Conservation (phyloP, 2,888 invertebrate genomes). For the Drosophila pegasa region DNA sequence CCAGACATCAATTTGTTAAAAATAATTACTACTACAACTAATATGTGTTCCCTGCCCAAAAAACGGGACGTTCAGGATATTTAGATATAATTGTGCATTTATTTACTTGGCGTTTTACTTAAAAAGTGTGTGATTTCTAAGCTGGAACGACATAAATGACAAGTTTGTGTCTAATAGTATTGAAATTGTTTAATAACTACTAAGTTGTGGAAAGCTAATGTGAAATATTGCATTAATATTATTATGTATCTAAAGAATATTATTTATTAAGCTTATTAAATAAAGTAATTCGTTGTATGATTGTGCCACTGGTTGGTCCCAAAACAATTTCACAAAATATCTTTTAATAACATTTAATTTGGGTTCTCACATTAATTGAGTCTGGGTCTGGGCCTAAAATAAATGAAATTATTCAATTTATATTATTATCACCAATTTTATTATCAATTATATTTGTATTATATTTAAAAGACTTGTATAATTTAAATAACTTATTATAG, state of each 20-base stretch:
- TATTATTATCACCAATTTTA: constrained; percentile 11
- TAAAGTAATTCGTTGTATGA: constrained; percentile 35
- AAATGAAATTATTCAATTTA: constrained; percentile 1
- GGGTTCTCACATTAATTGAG: background rate
- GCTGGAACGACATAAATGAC: background rate
- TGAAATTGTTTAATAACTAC: background rate
- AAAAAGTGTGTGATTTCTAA: background rate
- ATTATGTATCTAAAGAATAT: constrained; percentile 1
- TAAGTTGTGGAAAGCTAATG: background rate
- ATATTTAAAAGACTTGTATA: background rate
- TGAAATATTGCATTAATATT: background rate
- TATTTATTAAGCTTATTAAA: constrained; percentile 9
- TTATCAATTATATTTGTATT: background rate
- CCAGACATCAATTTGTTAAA: too few species aligned
- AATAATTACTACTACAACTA: too few species aligned
- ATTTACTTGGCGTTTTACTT: constrained; percentile 4
- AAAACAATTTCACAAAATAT: constrained; percentile 25
- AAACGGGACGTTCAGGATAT: background rate
- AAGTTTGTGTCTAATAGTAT: background rate
- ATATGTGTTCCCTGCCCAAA: background rate
- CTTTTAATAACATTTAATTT: constrained; percentile 1
- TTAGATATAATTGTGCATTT: constrained; percentile 6
- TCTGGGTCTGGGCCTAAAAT: background rate
- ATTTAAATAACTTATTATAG: constrained; percentile 14
- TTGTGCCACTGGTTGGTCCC: constrained; percentile 44